A percentile compares a stretch with the other conserved stretches of the same genome.
Evolutionary conservation across 2,113 vertebrate genomes (phyloP).

Genomic region (Osmerus mordax): DNA sequence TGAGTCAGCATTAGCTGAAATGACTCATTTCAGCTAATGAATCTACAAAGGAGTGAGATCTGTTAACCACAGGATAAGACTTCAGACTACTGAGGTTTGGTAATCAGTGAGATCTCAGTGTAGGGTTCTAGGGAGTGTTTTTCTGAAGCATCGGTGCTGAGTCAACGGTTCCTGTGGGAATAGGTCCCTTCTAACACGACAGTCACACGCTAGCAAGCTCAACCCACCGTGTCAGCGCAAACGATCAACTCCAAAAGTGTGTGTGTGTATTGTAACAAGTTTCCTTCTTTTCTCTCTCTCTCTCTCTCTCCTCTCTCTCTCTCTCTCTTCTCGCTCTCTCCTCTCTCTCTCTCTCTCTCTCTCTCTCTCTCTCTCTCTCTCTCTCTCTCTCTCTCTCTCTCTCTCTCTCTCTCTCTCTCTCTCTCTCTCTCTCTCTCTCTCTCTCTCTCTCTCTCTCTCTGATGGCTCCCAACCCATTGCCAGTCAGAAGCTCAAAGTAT

Average conservation of each 20-base stretch:
- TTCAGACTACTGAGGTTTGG: slow-evolving; percentile 33
- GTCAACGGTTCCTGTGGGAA: slow-evolving; percentile 75
- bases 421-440: neutral
- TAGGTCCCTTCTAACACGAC: slow-evolving; percentile 43
- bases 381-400: no score
- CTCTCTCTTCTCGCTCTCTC: no score
- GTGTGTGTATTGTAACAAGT: slow-evolving; percentile 13
- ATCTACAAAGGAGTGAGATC: no score
- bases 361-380: no score
- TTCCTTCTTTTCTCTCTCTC: slow-evolving; percentile 18
- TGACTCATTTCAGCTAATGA: no score
- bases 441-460: neutral
- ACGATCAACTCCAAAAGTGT: slow-evolving; percentile 20
- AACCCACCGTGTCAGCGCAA: slow-evolving; percentile 60
- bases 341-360: no score
- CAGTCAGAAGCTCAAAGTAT: neutral
- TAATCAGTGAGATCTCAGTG: slow-evolving; percentile 65
- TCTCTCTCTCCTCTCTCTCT: no score
- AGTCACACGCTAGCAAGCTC: slow-evolving; percentile 58
- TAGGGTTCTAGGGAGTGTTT: slow-evolving; percentile 51
- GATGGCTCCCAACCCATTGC: neutral
- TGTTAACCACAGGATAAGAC: no score
- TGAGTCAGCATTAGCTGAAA: no score
- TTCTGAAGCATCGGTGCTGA: slow-evolving; percentile 54
- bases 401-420: no score